phyloP scores from a whole-genome alignment of 2,888 invertebrate genomes.

The Melanotus villosus region DNA sequence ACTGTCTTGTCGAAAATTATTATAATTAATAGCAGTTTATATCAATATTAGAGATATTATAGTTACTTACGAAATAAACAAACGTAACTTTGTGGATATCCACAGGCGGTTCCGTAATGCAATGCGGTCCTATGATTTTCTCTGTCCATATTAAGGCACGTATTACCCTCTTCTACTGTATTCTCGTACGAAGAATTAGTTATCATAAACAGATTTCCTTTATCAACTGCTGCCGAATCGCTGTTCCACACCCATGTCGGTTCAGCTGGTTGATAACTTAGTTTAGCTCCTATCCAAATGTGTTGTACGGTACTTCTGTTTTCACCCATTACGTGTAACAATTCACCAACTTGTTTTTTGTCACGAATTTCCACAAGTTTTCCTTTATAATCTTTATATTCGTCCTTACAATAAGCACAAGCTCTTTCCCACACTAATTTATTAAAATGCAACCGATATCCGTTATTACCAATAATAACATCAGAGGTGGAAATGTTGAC shows the following conservation, averaged over 20 bases:
- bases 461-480: constrained; percentile 16
- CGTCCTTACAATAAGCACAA: background rate
- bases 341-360: background rate
- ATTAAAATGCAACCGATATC: constrained; percentile 16
- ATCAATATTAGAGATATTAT: no score
- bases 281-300: constrained; percentile 35
- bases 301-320: constrained; percentile 33
- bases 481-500: background rate
- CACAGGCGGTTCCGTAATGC: constrained; percentile 65
- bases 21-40: no score
- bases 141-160: constrained; percentile 67
- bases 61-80: constrained; percentile 2
- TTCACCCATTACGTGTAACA: constrained; percentile 38
- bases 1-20: no score
- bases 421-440: constrained; percentile 20
- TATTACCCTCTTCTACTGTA: background rate
- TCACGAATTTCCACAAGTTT: background rate
- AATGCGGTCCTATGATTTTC: constrained; percentile 69
- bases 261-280: no score
- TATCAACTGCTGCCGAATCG: background rate
- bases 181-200: constrained; percentile 8
- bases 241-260: background rate
- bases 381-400: background rate
- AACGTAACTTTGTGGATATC: background rate
- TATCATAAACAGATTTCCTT: background rate